phyloP scores from a whole-genome alignment of 2,113 vertebrate species.

The Poecile atricapillus region DNA sequence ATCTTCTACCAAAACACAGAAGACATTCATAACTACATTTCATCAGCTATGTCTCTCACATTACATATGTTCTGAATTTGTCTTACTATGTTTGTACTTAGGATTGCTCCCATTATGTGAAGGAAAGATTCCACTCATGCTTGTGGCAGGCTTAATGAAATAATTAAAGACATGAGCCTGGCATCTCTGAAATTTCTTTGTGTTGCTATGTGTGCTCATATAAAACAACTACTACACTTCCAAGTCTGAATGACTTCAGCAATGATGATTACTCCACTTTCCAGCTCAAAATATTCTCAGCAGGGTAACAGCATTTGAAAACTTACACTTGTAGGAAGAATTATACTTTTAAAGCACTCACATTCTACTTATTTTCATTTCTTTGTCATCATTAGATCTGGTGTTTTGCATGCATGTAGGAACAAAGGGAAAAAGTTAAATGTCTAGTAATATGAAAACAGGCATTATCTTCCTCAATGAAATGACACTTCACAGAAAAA shows the following conservation, averaged over 20 bases:
- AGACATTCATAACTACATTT: background rate
- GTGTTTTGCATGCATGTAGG: background rate
- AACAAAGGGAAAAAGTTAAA: background rate
- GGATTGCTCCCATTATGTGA: background rate
- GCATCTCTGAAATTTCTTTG: background rate
- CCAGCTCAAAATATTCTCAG: background rate
- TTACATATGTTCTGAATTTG: background rate
- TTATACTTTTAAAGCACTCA: background rate
- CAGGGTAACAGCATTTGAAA: background rate
- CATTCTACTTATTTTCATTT: background rate
- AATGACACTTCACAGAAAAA: background rate
- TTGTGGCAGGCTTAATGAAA: background rate
- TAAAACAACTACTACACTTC: background rate
- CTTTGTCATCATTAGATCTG: background rate
- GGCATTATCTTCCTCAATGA: background rate
- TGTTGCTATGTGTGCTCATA: background rate
- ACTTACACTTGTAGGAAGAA: background rate
- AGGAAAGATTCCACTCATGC: background rate
- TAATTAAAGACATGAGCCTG: background rate
- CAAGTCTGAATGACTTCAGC: background rate
- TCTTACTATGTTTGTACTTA: background rate
- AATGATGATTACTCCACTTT: background rate
- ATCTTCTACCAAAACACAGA: background rate
- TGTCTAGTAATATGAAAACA: rapidly evolving
- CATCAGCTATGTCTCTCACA: background rate